Conservation (phyloP, 1,140 invertebrate genomes). For the Drosophila lacertosa region DNA sequence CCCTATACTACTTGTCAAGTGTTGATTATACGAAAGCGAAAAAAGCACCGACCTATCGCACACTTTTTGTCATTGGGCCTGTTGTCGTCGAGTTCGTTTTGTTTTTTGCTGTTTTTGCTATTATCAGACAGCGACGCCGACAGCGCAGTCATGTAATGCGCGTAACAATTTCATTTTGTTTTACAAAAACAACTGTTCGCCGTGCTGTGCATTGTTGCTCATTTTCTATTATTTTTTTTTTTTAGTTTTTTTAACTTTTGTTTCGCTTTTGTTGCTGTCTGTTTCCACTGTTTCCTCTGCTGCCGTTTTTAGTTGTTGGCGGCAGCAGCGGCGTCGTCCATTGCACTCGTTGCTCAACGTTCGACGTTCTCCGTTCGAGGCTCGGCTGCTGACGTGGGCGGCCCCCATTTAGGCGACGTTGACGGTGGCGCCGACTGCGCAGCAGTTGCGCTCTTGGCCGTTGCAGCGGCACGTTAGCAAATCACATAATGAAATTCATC, state of each 20-base stretch:
- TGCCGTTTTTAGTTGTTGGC: constrained; percentile 19
- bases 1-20: not conserved
- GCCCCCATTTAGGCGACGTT: constrained; percentile 28
- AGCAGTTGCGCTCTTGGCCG: constrained; percentile 60
- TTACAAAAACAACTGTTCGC: constrained; percentile 50
- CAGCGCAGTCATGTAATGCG: constrained; percentile 49
- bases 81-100: constrained; percentile 38
- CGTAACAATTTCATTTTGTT: constrained; percentile 69
- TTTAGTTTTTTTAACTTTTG: constrained; percentile 13
- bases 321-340: constrained; percentile 54
- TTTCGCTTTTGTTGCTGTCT: constrained; percentile 39
- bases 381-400: constrained; percentile 44
- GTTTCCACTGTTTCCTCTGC: constrained; percentile 40
- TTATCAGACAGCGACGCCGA: constrained; percentile 58
- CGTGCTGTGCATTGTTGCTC: constrained; percentile 23
- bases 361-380: constrained; percentile 17
- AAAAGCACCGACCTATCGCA: constrained; percentile 73
- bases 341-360: constrained; percentile 62
- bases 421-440: constrained; percentile 10
- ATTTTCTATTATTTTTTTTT: constrained; percentile 21
- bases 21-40: not conserved
- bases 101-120: constrained; percentile 47
- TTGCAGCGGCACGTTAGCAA: constrained; percentile 54
- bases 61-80: constrained; percentile 74
- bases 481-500: constrained; percentile 59